Conservation (phyloP, 1,140 invertebrate genomes). For the Drosophila lini region DNA sequence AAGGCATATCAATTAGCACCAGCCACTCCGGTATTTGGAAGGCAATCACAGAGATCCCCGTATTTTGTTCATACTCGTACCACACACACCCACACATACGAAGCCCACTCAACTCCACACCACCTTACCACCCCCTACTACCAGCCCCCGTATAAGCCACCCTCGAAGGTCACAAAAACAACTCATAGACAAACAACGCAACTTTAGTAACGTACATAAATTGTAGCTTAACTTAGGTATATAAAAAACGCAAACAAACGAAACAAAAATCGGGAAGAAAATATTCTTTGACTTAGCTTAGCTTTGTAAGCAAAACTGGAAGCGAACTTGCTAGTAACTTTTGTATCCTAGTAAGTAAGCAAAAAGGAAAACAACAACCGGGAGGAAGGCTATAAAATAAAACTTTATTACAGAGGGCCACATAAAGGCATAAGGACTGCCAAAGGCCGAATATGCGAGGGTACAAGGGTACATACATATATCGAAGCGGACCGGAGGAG, state of each 20-base stretch:
- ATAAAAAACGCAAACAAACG: constrained; percentile 47
- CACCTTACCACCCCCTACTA: not conserved
- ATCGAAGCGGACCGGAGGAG: not conserved
- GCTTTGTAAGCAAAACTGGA: constrained; percentile 53
- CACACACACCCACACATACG: constrained; percentile 17
- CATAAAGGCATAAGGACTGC: constrained; percentile 51
- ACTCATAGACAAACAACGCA: constrained; percentile 52
- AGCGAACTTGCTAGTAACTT: constrained; percentile 43
- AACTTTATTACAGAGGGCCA: constrained; percentile 73
- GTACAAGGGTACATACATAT: constrained; percentile 6
- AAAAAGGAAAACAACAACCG: constrained; percentile 44
- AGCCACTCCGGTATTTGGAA: constrained; percentile 9
- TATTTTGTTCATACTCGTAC: constrained; percentile 28
- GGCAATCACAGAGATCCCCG: constrained; percentile 18
- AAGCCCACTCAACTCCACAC: constrained; percentile 3
- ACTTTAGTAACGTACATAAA: constrained; percentile 49
- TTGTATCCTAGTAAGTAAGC: constrained; percentile 54
- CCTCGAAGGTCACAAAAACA: constrained; percentile 51
- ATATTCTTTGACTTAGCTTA: constrained; percentile 62
- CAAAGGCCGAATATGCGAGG: constrained; percentile 16
- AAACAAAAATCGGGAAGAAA: constrained; percentile 51
- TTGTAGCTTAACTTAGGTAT: constrained; percentile 61
- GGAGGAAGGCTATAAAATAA: constrained; percentile 64
- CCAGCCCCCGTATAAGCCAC: constrained; percentile 7
- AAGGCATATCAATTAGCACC: constrained; percentile 54